Percentiles rank a stretch among this genome's conserved stretches.
These are phyloP conservation scores for Thalassarche chlororhynchos DNA, from an alignment of 2,113 vertebrate species.

Conservation along the genomic window DNA sequence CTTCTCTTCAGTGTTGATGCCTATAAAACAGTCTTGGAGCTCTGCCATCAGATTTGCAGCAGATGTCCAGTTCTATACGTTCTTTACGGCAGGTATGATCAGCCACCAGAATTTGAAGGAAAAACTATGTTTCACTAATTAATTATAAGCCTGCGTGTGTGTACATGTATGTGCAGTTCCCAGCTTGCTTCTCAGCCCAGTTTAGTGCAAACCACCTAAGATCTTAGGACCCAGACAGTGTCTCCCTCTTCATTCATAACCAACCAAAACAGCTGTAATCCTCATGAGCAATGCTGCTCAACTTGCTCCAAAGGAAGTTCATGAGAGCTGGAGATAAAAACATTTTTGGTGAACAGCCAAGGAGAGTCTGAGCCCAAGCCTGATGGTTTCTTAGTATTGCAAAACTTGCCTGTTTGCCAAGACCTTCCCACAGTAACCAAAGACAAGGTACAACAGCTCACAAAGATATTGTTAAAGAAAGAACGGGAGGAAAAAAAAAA, in stretches of 20 bases:
- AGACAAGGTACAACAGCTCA: background rate
- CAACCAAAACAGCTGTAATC: background rate
- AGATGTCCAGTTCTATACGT: background rate
- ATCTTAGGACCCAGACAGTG: background rate
- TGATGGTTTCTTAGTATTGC: background rate
- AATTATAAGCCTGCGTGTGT: background rate
- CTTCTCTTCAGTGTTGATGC: background rate
- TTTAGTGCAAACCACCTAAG: background rate
- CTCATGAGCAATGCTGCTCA: background rate
- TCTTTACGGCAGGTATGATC: background rate
- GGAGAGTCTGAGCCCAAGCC: background rate
- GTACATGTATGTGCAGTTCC: rapidly evolving
- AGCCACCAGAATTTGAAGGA: background rate
- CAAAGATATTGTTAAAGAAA: background rate
- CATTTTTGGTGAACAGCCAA: slow-evolving; percentile 1
- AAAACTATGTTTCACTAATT: background rate
- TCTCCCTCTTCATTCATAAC: background rate
- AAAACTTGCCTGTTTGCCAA: background rate
- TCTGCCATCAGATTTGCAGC: background rate
- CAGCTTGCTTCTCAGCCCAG: background rate
- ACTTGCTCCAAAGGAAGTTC: background rate
- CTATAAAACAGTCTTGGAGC: background rate
- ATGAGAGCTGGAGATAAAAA: slow-evolving; percentile 34
- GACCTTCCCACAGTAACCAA: background rate
- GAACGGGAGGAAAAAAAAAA: background rate